These are phyloP conservation scores for Noctua comes DNA, from an alignment of 2,888 invertebrate species.

Conservation along the genomic window DNA sequence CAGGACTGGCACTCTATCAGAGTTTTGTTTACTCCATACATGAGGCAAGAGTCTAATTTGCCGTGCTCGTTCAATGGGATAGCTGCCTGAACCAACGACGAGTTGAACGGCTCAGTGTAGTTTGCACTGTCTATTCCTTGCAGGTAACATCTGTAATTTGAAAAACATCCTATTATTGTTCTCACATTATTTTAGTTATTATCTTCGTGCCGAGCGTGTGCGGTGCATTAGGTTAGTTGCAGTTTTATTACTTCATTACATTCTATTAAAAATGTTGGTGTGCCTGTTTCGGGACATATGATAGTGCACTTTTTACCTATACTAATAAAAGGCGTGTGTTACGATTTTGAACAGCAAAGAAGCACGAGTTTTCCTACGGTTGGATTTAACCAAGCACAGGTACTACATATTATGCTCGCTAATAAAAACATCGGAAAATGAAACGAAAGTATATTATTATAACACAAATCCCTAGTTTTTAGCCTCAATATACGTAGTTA, in stretches of 20 bases:
- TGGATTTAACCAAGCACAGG: conserved; percentile 9
- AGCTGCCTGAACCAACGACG: conserved; percentile 85
- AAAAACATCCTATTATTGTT: conserved; percentile 64
- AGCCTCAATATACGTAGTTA: not conserved
- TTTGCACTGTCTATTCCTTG: conserved; percentile 89
- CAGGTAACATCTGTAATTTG: conserved; percentile 90
- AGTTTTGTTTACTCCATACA: conserved; percentile 86
- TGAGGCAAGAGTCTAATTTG: conserved; percentile 91
- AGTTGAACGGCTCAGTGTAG: conserved; percentile 89
- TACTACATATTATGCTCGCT: not conserved
- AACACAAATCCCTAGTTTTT: not conserved
- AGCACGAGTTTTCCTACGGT: conserved; percentile 44
- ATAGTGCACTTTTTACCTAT: conserved; percentile 38
- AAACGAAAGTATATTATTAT: conserved; percentile 4
- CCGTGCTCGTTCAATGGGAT: conserved; percentile 91
- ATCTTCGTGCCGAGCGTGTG: conserved; percentile 56
- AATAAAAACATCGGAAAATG: not conserved
- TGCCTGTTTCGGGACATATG: conserved; percentile 29
- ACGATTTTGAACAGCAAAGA: conserved; percentile 55
- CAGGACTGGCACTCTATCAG: conserved; percentile 87
- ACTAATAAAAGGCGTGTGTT: conserved; percentile 54
- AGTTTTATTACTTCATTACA: conserved; percentile 42
- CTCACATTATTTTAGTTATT: conserved; percentile 21
- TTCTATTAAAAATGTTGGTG: conserved; percentile 34
- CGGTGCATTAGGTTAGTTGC: conserved; percentile 63